Evolutionary conservation across 1,140 invertebrate species (phyloP).

Genomic region (Lerema accius): DNA sequence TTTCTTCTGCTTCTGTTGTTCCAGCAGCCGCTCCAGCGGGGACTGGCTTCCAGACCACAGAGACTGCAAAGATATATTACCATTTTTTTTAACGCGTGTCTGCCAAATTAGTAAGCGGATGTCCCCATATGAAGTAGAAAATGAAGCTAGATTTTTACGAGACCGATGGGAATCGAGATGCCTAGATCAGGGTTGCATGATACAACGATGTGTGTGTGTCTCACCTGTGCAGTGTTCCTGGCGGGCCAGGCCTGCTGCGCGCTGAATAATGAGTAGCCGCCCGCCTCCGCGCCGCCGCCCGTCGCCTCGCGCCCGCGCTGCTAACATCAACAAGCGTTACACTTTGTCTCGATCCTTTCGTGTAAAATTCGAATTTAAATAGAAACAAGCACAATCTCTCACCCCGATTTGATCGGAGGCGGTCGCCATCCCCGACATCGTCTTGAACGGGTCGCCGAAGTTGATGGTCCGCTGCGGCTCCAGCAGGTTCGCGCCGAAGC

Average conservation of each 20-base stretch:
- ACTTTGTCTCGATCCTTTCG: no score
- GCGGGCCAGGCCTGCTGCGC: constrained; percentile 72
- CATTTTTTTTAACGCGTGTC: no score
- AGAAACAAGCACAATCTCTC: no score
- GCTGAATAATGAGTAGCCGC: constrained; percentile 86
- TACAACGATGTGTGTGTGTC: constrained; percentile 18
- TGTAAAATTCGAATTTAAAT: no score
- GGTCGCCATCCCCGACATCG: constrained; percentile 41
- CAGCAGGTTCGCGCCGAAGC: constrained; percentile 47
- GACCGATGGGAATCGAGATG: no score
- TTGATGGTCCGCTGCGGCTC: constrained; percentile 57
- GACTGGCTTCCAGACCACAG: constrained; percentile 91
- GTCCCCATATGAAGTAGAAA: no score
- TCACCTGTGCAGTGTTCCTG: constrained; percentile 52
- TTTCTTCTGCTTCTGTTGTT: constrained; percentile 89
- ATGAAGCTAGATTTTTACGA: no score
- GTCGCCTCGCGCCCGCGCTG: constrained; percentile 8
- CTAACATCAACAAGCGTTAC: no score
- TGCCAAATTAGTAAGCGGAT: no score
- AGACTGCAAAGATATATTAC: no score
- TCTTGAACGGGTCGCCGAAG: constrained; percentile 46
- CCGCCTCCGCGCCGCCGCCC: background rate
- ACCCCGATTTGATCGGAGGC: constrained; percentile 52
- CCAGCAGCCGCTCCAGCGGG: constrained; percentile 90
- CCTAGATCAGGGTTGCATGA: no score